Base-by-base conservation (phyloP, 2,888 invertebrate species). In the Nysson spinosus region DNA sequence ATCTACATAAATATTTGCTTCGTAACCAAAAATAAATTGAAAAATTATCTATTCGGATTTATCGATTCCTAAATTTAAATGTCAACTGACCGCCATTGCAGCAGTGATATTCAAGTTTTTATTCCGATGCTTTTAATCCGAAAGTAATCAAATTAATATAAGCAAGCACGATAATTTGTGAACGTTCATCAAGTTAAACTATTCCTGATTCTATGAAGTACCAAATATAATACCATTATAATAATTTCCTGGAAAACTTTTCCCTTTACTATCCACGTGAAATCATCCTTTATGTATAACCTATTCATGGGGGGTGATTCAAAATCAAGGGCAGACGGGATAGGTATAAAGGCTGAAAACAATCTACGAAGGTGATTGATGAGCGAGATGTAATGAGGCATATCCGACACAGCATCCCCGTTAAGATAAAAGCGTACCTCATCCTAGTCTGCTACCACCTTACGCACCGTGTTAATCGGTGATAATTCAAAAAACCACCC, bases 341-440 rank as follows among this genome's bases (percentile, higher is more conserved):
- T n/a, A n/a, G 51, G 32, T 7, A 47, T 55, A 67, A 63, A 62
- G 58, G 58, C 57, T 37, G 75, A 67, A 72, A 72, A 75, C 64
- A 75, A 66, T 72, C 30, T 55, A 24, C 40, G 17, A 11, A 43
- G 17, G 51, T 75, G 72, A 75, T 75, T 75, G 75, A 75, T 75
- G 75, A 69, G 52, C 43, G 28, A 32, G 51, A 61, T 69, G 67
- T 76, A 70, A 75, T 67, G 72, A 65, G 54, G 44, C 51, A 62
- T 46, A 56, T 66, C 65, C 58, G 49, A 44, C 57, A 51, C 43
- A 30, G 50, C 34, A 60, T 56, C 62, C 52, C 47, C 37, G 56
- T 60, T 69, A 65, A 71, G 72, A 69, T 72, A 71, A 72, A 72
- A 68, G 52, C 58, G 54, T 62, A 39, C 32, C 54, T 51, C 64